A percentile compares a stretch with the other conserved stretches of the same genome.
Conservation (phyloP, 2,113 vertebrate genomes). For the Ibidorhyncha struthersii region DNA sequence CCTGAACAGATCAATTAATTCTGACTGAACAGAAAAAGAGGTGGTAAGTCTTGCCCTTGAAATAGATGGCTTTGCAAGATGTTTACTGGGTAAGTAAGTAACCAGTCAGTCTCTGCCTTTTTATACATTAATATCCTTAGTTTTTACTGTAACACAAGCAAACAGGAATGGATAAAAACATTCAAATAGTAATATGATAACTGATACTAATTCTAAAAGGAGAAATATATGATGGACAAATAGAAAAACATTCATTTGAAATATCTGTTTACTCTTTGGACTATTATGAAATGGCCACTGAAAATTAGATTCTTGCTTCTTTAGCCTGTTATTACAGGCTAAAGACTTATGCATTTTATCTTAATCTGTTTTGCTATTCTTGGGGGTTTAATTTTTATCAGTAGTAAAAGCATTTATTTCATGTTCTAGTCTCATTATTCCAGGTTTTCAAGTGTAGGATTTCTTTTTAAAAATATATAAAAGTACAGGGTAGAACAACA, state of each 20-base stretch:
- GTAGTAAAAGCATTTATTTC: neutral
- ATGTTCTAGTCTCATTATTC: neutral
- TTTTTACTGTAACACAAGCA: neutral
- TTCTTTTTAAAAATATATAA: neutral
- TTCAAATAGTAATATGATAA: neutral
- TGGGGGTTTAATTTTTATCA: neutral
- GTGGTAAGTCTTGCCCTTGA: neutral
- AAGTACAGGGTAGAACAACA: neutral
- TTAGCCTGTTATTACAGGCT: neutral
- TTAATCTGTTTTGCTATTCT: neutral
- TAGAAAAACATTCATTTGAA: neutral
- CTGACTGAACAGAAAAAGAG: neutral
- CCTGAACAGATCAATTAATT: slow-evolving; percentile 5
- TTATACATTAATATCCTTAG: neutral
- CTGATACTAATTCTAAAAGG: neutral
- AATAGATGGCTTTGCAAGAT: neutral
- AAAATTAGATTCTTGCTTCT: neutral
- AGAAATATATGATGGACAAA: neutral
- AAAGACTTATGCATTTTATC: neutral
- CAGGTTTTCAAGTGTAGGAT: neutral
- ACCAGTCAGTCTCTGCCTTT: neutral
- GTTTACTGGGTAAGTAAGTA: neutral
- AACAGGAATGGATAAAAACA: neutral
- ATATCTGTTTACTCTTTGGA: neutral
- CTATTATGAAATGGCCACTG: neutral